A percentile compares a stretch with the other conserved stretches of the same genome.
These are phyloP conservation scores for Podiceps cristatus DNA, from an alignment of 2,113 vertebrate genomes.

Conservation along the genomic window DNA sequence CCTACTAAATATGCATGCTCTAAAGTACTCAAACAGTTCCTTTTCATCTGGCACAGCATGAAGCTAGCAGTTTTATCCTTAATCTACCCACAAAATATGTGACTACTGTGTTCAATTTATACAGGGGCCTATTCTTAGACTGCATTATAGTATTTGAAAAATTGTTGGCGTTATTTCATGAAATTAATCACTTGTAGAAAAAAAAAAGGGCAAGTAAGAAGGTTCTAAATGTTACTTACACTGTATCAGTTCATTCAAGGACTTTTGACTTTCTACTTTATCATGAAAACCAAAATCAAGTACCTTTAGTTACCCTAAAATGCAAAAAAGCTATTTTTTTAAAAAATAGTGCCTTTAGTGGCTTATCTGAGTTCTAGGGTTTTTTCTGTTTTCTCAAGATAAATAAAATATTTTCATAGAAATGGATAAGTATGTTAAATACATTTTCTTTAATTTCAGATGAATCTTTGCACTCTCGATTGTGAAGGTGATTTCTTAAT, in stretches of 20 bases:
- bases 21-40: constrained; percentile 61
- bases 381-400: not conserved
- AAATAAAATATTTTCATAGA: not conserved
- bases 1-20: constrained; percentile 65
- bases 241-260: not conserved
- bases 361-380: not conserved
- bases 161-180: constrained; percentile 2
- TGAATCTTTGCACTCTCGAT: not conserved
- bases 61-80: constrained; percentile 55
- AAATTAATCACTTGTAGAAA: constrained; percentile 23
- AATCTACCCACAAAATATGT: constrained; percentile 64
- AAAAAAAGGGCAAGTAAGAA: not conserved
- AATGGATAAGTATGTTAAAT: not conserved
- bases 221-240: constrained; percentile 41
- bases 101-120: constrained; percentile 56
- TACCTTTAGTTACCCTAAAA: not conserved
- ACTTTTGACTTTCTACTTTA: not conserved
- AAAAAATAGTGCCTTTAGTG: not conserved
- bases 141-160: constrained; percentile 44
- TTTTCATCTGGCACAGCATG: constrained; percentile 70
- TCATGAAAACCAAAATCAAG: not conserved
- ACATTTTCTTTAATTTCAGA: not conserved
- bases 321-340: not conserved
- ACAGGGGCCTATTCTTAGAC: constrained; percentile 40
- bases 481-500: not conserved